These are phyloP conservation scores for Catocala sponsa DNA, from an alignment of 2,888 invertebrate species.

Conservation along the genomic window DNA sequence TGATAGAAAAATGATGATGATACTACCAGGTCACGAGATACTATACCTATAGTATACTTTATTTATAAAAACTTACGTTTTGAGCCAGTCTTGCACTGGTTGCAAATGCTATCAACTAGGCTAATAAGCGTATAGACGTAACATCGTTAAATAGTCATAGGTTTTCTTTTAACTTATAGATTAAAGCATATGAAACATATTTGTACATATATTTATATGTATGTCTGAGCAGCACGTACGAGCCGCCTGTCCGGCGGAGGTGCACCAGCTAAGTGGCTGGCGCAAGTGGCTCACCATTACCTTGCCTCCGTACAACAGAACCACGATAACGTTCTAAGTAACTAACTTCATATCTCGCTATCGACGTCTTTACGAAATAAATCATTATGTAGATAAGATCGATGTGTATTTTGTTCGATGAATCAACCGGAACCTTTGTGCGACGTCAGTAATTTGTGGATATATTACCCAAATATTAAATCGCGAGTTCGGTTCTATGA, in stretches of 20 bases:
- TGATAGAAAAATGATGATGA: no score
- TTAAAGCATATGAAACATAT: no score
- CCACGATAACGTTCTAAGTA: conserved; percentile 13
- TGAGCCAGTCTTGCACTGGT: not conserved
- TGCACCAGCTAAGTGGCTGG: no score
- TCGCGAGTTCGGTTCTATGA: not conserved
- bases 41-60: no score
- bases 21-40: no score
- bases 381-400: conserved; percentile 54
- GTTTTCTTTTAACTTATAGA: no score
- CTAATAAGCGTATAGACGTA: not conserved
- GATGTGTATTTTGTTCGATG: conserved; percentile 55
- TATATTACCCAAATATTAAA: not conserved
- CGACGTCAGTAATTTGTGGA: not conserved
- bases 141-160: not conserved
- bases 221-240: no score
- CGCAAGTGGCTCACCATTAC: not conserved
- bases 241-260: no score
- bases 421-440: conserved; percentile 53
- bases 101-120: not conserved
- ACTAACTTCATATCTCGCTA: conserved; percentile 28
- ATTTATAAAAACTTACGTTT: no score
- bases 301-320: conserved; percentile 2
- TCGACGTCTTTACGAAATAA: conserved; percentile 44
- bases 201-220: no score